A percentile compares a stretch with the other conserved stretches of the same genome.
phyloP scores from a whole-genome alignment of 2,888 invertebrate species.

The Oligia fasciuncula region DNA sequence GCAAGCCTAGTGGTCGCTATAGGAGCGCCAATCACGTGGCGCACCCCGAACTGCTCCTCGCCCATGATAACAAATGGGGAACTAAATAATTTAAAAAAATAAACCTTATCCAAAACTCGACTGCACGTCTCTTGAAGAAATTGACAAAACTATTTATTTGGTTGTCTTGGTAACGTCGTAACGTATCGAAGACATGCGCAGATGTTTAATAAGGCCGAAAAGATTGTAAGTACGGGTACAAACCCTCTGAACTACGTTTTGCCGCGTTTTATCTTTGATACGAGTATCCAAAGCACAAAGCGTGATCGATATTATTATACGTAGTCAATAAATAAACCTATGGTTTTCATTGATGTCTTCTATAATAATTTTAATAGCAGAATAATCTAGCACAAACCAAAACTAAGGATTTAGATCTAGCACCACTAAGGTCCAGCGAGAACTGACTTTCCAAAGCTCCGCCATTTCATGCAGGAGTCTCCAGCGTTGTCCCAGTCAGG shows the following conservation, averaged over 20 bases:
- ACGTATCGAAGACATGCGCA: slow-evolving; percentile 33
- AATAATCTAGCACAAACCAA: slow-evolving; percentile 9
- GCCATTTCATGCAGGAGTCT: slow-evolving; percentile 96
- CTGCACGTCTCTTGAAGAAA: slow-evolving; percentile 40
- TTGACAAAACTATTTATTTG: slow-evolving; percentile 70
- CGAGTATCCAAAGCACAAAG: neutral
- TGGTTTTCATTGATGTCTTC: neutral
- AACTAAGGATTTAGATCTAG: slow-evolving; percentile 11
- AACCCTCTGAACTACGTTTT: neutral
- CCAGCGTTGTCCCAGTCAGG: slow-evolving; percentile 94
- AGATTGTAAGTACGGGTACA: neutral
- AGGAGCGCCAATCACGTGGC: slow-evolving; percentile 84
- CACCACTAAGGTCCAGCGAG: slow-evolving; percentile 9
- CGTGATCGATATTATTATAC: neutral
- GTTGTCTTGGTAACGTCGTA: slow-evolving; percentile 70
- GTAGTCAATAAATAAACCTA: neutral
- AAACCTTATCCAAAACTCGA: slow-evolving; percentile 49
- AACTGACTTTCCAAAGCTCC: slow-evolving; percentile 95
- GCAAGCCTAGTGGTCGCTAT: slow-evolving; percentile 83
- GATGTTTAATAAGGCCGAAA: neutral
- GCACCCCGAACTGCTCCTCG: slow-evolving; percentile 84
- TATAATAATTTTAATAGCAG: neutral
- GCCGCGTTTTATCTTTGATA: slow-evolving; percentile 5
- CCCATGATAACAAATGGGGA: slow-evolving; percentile 72
- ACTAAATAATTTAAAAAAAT: slow-evolving; percentile 60